phyloP scores from a whole-genome alignment of 2,113 vertebrate genomes.

The Pseudonaja textilis region DNA sequence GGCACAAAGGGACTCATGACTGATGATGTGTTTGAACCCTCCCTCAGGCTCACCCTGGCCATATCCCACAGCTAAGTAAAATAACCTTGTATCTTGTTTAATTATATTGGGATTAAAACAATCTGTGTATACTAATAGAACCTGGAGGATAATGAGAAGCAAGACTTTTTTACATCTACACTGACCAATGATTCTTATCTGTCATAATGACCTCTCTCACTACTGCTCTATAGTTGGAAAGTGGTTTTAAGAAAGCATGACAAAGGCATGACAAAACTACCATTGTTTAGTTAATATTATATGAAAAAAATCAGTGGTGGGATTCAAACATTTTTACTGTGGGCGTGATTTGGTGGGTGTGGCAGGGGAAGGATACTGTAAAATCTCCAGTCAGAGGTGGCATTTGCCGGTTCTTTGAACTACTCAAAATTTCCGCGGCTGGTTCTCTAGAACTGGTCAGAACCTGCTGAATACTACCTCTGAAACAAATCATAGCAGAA shows the following conservation, averaged over 20 bases:
- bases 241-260: constrained; percentile 14
- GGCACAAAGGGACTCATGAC: neutral
- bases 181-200: constrained; percentile 7
- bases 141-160: neutral
- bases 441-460: no score
- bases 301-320: constrained; percentile 23
- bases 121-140: constrained; percentile 35
- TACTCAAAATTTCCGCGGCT: no score
- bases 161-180: constrained; percentile 30
- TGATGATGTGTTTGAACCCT: no score
- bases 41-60: no score
- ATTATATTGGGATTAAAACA: constrained; percentile 55
- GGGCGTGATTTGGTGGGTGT: no score
- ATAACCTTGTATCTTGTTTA: constrained; percentile 46
- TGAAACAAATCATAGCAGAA: constrained; percentile 29
- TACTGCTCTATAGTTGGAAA: constrained; percentile 21
- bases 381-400: no score
- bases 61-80: constrained; percentile 1
- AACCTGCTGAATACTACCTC: no score
- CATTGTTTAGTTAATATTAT: constrained; percentile 51
- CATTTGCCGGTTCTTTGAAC: no score
- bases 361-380: no score
- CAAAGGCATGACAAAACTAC: constrained; percentile 28
- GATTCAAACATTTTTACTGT: no score
- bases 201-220: neutral